These are phyloP conservation scores for Pogonophryne albipinna DNA, from an alignment of 2,797 vertebrate genomes.

Conservation along the genomic window DNA sequence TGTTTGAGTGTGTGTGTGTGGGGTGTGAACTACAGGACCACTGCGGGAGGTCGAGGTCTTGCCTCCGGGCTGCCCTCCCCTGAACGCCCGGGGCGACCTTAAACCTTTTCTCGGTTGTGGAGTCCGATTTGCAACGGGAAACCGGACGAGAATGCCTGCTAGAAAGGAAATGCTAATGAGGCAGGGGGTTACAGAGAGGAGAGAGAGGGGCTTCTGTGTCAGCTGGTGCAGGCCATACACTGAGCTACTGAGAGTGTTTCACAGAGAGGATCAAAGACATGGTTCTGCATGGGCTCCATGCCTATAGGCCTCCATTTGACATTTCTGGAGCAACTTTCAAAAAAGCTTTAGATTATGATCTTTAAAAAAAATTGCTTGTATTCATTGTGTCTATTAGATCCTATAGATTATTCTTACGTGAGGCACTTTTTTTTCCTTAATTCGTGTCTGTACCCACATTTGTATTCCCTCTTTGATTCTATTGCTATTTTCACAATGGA, in stretches of 20 bases:
- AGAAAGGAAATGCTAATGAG: constrained; percentile 87
- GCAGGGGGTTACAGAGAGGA: constrained; percentile 58
- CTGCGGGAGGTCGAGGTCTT: constrained; percentile 83
- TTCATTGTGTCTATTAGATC: not conserved
- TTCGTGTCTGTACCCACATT: not conserved
- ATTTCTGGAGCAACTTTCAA: not conserved
- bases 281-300: not conserved
- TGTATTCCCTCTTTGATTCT: not conserved
- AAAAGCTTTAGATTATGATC: not conserved
- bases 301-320: not conserved
- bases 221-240: constrained; percentile 42
- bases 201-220: constrained; percentile 48
- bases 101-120: constrained; percentile 79
- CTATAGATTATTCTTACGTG: not conserved
- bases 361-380: not conserved
- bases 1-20: constrained; percentile 7
- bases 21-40: constrained; percentile 66
- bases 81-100: constrained; percentile 75
- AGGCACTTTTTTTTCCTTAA: not conserved
- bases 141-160: constrained; percentile 79
- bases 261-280: not conserved
- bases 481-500: not conserved
- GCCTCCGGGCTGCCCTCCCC: constrained; percentile 79
- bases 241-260: constrained; percentile 1
- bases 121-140: constrained; percentile 86